Conservation (phyloP, 2,113 vertebrate species). For the Ailurus styani region DNA sequence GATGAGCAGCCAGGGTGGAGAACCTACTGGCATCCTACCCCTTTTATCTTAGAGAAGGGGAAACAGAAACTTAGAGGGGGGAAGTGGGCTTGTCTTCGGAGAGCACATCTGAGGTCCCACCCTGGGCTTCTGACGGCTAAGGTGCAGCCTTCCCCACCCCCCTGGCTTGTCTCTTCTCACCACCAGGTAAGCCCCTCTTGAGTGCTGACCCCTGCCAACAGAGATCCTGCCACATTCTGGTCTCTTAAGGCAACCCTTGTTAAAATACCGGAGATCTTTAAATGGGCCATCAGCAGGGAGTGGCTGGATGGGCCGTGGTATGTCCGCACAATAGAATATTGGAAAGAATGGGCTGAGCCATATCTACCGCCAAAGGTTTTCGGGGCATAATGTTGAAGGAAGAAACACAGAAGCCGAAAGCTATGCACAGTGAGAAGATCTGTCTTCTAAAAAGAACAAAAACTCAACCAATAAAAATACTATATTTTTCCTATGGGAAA, state of each 20-base stretch:
- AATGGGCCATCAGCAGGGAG: not conserved
- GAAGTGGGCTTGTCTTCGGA: not conserved
- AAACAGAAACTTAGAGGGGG: not conserved
- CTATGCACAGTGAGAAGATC: not conserved
- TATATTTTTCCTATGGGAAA: not conserved
- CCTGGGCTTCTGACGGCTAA: not conserved
- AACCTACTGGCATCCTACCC: not conserved
- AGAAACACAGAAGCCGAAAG: not conserved
- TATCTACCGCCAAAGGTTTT: not conserved
- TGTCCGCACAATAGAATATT: not conserved
- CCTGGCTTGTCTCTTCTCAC: not conserved
- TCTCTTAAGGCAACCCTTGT: not conserved
- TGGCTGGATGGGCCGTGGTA: not conserved
- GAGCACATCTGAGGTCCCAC: not conserved
- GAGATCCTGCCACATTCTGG: not conserved
- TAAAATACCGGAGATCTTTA: not conserved
- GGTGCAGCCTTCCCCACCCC: rapidly evolving
- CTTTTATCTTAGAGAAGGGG: not conserved
- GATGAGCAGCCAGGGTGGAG: not conserved
- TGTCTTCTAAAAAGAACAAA: not conserved
- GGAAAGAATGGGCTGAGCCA: not conserved
- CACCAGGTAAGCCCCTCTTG: not conserved
- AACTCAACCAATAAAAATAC: not conserved
- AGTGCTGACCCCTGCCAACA: not conserved
- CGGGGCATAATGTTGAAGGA: not conserved